Base-by-base conservation (phyloP, 2,888 invertebrate genomes). In the Cataglyphis albicans region DNA sequence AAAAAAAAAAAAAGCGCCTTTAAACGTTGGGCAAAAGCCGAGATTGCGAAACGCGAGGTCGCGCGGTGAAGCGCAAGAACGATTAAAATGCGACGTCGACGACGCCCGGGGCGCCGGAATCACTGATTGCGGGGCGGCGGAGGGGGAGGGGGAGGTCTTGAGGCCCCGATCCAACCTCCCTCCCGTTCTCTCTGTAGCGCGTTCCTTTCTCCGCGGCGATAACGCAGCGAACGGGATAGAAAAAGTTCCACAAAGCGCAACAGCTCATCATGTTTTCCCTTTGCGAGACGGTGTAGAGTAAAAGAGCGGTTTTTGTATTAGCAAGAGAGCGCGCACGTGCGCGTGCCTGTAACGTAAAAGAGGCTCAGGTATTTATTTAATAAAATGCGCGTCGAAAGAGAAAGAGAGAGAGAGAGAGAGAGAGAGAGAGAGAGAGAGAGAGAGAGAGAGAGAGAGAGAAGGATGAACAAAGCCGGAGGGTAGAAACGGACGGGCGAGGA, bases 291-390 rank as follows among this genome's bases (percentile, higher is more conserved):
- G 59, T 81, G 81, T 63, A 82, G 83, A 76, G 81, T 72, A 70
- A 88, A 88, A 84, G 82, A 84, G 84, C 87, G 76, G 87, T 78
- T 88, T 87, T 88, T 88, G 88, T 88, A 88, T 88, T 88, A 88
- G 88, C 82, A 73, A 61, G 64, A 29, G 41, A 18, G 70, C 84
- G 72, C 75, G 82, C 84, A 75, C 75, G 82, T 72, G 84, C 84
- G 85, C 70, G 76, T 57, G 80, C 68, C 75, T 61, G 61, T 57
- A 80, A 59, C 86, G 80, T 70, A 35, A 78, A 88, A 88, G n/a
- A 52, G 91, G 89, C 84, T 91, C 88, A 87, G 89, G 91, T 91
- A 92, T 92, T 92, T 92, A 91, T 92, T 92, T 92, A 91, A 92
- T 92, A 91, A 91, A 91, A 92, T 89, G 90, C 89, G 87, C 59